These are phyloP conservation scores for Cantharis flavilabris DNA, from an alignment of 2,888 invertebrate species.

Conservation along the genomic window DNA sequence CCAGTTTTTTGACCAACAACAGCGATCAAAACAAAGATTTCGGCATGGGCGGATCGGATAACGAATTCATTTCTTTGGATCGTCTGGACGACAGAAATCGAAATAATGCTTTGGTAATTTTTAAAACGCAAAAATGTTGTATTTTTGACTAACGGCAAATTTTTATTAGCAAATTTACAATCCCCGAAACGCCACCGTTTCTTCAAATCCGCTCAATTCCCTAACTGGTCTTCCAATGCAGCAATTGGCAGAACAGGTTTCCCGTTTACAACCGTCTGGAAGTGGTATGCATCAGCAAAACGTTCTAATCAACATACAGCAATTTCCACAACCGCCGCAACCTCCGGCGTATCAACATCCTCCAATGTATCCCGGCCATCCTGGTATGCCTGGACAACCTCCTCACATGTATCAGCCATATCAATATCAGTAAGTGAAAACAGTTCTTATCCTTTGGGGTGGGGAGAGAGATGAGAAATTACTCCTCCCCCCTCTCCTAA, in stretches of 20 bases:
- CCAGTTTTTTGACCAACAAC: conserved; percentile 46
- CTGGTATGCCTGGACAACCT: conserved; percentile 47
- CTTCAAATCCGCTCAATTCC: conserved; percentile 43
- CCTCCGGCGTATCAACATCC: conserved; percentile 57
- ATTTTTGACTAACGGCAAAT: not conserved
- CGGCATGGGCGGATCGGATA: conserved; percentile 51
- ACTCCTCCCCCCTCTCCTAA: too few relatives aligned
- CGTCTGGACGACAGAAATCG: conserved; percentile 49
- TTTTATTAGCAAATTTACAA: conserved; percentile 50
- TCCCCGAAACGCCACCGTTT: conserved; percentile 33
- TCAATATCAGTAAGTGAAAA: conserved; percentile 51
- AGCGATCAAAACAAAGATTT: conserved; percentile 52
- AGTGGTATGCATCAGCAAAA: conserved; percentile 64
- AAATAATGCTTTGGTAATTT: conserved; percentile 45
- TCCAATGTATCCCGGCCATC: conserved; percentile 51
- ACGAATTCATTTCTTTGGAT: conserved; percentile 53
- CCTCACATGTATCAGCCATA: conserved; percentile 55
- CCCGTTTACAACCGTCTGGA: conserved; percentile 48
- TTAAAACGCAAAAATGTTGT: not conserved
- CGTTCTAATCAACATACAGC: conserved; percentile 68
- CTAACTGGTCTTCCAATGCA: conserved; percentile 56
- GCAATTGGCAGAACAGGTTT: conserved; percentile 57
- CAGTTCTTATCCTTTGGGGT: not conserved
- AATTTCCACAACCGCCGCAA: conserved; percentile 60
- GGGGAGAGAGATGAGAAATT: too few relatives aligned